Conservation (phyloP, 2,888 invertebrate genomes). For the Aplocera efformata region DNA sequence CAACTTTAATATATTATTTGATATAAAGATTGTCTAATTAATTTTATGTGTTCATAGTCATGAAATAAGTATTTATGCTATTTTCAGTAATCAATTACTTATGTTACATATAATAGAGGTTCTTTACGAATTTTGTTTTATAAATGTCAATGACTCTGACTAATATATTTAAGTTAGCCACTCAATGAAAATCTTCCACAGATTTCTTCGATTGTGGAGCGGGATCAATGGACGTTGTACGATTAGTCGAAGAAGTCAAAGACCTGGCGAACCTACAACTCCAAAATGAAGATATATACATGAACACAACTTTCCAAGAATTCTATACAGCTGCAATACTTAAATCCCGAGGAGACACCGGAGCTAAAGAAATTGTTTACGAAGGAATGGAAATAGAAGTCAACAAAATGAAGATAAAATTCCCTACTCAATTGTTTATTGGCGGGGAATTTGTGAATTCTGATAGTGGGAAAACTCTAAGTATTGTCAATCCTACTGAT, state of each 20-base stretch:
- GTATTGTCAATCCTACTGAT: conserved; percentile 90
- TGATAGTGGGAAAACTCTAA: conserved; percentile 82
- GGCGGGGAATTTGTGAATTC: conserved; percentile 94
- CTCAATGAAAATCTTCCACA: rapidly evolving
- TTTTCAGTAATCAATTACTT: too few species aligned
- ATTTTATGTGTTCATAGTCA: too few species aligned
- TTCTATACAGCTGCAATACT: conserved; percentile 86
- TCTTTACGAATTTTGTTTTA: too few species aligned
- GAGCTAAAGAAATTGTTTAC: conserved; percentile 81
- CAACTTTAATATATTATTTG: too few species aligned
- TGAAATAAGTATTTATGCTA: too few species aligned
- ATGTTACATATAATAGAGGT: too few species aligned
- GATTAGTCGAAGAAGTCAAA: conserved; percentile 95
- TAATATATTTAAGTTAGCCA: too few species aligned
- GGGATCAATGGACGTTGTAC: conserved; percentile 98
- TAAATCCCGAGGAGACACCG: conserved; percentile 82
- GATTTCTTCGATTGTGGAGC: conserved; percentile 97
- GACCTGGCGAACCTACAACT: conserved; percentile 88
- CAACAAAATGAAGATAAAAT: conserved; percentile 91
- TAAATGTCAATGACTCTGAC: too few species aligned
- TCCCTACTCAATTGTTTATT: conserved; percentile 95
- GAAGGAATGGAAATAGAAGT: conserved; percentile 87
- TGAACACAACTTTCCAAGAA: conserved; percentile 93
- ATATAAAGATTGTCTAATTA: too few species aligned
- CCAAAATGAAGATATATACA: conserved; percentile 94